Evolutionary conservation across 2,888 invertebrate species (phyloP).

Genomic region (Anaspis maculata): DNA sequence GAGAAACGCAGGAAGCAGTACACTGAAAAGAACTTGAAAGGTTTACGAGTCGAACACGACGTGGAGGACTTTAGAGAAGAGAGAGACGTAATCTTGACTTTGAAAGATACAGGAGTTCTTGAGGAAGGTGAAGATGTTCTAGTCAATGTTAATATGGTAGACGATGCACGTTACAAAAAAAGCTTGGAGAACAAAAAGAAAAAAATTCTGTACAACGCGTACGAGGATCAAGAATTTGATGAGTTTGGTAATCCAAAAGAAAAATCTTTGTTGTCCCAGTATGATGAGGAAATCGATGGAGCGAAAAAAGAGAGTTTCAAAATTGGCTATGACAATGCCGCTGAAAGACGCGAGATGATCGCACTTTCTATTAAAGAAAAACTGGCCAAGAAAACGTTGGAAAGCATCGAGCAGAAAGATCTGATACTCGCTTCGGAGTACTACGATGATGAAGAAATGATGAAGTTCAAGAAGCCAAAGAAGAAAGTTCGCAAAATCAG

Average conservation of each 20-base stretch:
- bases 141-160: conserved; percentile 83
- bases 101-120: conserved; percentile 87
- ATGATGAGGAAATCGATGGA: conserved; percentile 88
- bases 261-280: conserved; percentile 75
- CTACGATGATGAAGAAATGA: conserved; percentile 74
- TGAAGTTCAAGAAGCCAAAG: conserved; percentile 84
- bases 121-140: conserved; percentile 82
- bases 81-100: conserved; percentile 76
- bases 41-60: conserved; percentile 81
- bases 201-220: conserved; percentile 78
- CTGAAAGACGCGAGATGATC: conserved; percentile 48
- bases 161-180: conserved; percentile 76
- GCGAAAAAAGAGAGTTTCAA: conserved; percentile 62
- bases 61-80: conserved; percentile 64
- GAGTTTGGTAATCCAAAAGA: conserved; percentile 56
- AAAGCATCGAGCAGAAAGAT: conserved; percentile 61
- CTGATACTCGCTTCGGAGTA: conserved; percentile 79
- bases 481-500: conserved; percentile 66
- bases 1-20: conserved; percentile 55
- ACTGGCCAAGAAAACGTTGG: conserved; percentile 59
- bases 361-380: conserved; percentile 49
- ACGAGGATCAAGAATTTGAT: conserved; percentile 71
- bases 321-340: conserved; percentile 59
- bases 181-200: conserved; percentile 78
- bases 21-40: conserved; percentile 62